Conservation (phyloP, 2,113 vertebrate genomes). For the Podocnemis expansa region DNA sequence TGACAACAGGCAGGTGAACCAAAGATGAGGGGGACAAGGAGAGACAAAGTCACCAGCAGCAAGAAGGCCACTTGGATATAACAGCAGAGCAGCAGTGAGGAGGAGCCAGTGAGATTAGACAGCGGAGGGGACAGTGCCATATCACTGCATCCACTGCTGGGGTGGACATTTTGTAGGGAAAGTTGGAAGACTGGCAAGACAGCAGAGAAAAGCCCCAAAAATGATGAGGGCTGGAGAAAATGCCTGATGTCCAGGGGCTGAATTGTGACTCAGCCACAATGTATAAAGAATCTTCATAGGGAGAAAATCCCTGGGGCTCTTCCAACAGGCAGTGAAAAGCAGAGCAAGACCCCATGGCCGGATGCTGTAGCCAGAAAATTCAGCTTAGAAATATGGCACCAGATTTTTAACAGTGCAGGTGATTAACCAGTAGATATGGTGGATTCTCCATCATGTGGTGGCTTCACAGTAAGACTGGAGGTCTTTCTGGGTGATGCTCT, state of each 20-base stretch:
- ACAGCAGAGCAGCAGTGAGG: neutral
- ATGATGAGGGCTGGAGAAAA: too few relatives aligned
- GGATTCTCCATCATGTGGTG: neutral
- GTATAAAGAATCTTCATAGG: too few relatives aligned
- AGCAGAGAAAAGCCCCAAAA: too few relatives aligned
- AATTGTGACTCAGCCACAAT: too few relatives aligned
- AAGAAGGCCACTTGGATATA: neutral
- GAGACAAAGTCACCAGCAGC: neutral
- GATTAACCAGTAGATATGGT: neutral
- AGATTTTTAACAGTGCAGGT: neutral
- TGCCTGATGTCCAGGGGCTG: too few relatives aligned
- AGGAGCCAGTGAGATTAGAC: neutral
- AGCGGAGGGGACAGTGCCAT: neutral
- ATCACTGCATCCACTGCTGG: too few relatives aligned
- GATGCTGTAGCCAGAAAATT: neutral
- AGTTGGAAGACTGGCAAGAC: too few relatives aligned
- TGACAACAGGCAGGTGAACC: too few relatives aligned
- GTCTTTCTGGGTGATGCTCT: neutral
- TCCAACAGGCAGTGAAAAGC: neutral
- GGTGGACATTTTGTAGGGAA: too few relatives aligned
- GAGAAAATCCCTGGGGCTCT: neutral
- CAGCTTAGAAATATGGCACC: neutral
- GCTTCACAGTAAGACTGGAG: neutral
- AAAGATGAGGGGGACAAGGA: neutral
- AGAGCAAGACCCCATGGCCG: neutral